These are phyloP conservation scores for Eretmochelys imbricata DNA, from an alignment of 2,113 vertebrate genomes.

Conservation along the genomic window DNA sequence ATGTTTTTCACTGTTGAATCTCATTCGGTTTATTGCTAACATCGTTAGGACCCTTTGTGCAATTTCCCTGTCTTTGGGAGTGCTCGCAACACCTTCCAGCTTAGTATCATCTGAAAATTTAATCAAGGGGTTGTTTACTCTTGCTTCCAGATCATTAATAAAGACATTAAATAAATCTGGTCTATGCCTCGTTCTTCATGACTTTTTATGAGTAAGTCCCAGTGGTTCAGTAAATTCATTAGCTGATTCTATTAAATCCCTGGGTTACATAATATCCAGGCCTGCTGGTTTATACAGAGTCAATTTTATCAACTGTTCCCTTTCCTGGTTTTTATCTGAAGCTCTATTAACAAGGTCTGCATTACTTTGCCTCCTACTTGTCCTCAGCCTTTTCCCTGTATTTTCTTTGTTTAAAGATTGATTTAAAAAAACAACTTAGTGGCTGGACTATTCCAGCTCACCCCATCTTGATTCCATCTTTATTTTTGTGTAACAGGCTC, in stretches of 20 bases:
- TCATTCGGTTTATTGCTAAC: not conserved
- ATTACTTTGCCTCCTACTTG: not conserved
- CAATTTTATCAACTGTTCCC: slow-evolving; percentile 43
- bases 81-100: slow-evolving; percentile 61
- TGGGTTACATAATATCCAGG: slow-evolving; percentile 47
- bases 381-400: not conserved
- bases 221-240: slow-evolving; percentile 59
- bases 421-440: fast-evolving
- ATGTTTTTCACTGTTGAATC: not conserved
- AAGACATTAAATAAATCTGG: slow-evolving; percentile 74
- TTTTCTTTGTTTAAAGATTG: not conserved
- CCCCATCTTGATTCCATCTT: fast-evolving
- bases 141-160: slow-evolving; percentile 78
- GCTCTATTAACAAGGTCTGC: not conserved
- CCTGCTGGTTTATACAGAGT: slow-evolving; percentile 38
- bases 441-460: not conserved
- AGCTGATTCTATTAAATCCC: slow-evolving; percentile 64
- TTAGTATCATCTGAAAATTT: slow-evolving; percentile 60
- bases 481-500: fast-evolving
- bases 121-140: slow-evolving; percentile 79
- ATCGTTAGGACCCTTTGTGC: slow-evolving; percentile 5
- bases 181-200: slow-evolving; percentile 20
- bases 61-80: slow-evolving; percentile 50
- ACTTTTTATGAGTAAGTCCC: slow-evolving; percentile 60
- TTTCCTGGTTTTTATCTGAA: slow-evolving; percentile 25